A percentile compares a stretch with the other conserved stretches of the same genome.
phyloP scores from a whole-genome alignment of 2,113 vertebrate genomes.

The Psilopsiagon aymara region DNA sequence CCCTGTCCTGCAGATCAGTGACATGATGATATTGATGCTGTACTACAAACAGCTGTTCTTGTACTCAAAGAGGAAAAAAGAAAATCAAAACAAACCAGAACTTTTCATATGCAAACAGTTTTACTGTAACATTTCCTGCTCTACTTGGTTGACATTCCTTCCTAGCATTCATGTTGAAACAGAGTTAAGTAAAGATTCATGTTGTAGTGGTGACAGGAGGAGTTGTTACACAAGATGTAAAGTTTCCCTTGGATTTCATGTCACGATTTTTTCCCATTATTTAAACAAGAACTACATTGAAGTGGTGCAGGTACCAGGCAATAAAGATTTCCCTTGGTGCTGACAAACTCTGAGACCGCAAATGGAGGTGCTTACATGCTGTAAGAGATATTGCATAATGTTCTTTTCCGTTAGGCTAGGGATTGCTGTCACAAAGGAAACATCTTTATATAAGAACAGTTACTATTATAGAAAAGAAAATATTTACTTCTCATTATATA shows the following conservation, averaged over 20 bases:
- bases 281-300: slow-evolving; percentile 67
- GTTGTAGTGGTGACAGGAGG: slow-evolving; percentile 67
- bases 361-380: slow-evolving; percentile 38
- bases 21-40: not conserved
- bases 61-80: not conserved
- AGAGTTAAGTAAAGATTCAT: slow-evolving; percentile 66
- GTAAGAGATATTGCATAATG: slow-evolving; percentile 32
- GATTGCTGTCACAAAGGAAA: slow-evolving; percentile 47
- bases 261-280: slow-evolving; percentile 71
- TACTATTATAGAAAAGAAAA: not conserved
- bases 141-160: not conserved
- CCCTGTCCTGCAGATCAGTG: not conserved
- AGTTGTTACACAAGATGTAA: slow-evolving; percentile 69
- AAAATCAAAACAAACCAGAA: not conserved
- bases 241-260: slow-evolving; percentile 65
- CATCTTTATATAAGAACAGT: slow-evolving; percentile 37
- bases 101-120: not conserved
- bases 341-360: slow-evolving; percentile 60
- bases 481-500: not conserved
- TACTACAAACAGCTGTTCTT: slow-evolving; percentile 6
- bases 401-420: not conserved
- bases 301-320: slow-evolving; percentile 61
- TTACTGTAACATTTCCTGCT: not conserved
- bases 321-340: slow-evolving; percentile 62
- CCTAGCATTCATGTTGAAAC: not conserved